Conservation (phyloP, 2,888 invertebrate species). For the Apeira syringaria region DNA sequence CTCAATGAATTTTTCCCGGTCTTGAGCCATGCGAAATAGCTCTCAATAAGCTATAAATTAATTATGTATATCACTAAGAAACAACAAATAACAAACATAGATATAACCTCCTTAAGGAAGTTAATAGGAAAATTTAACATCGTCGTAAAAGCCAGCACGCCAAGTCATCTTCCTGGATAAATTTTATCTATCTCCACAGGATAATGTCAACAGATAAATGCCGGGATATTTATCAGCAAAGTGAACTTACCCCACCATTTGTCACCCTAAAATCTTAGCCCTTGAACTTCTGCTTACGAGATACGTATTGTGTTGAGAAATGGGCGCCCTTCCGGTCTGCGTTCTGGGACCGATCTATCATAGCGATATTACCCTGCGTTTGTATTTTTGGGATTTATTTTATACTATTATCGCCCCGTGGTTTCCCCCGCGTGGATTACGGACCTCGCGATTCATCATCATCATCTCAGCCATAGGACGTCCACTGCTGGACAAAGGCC, state of each 20-base stretch:
- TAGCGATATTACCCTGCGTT: background rate
- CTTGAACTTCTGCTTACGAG: constrained; percentile 15
- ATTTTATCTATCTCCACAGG: constrained; percentile 3
- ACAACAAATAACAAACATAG: too few species aligned
- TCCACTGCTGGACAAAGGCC: too few species aligned
- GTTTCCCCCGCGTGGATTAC: too few species aligned
- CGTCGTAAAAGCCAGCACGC: background rate
- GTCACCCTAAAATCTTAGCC: constrained; percentile 16
- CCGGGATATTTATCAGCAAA: constrained; percentile 6
- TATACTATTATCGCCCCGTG: too few species aligned
- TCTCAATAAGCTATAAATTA: too few species aligned
- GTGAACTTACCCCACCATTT: constrained; percentile 13
- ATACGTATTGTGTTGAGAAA: constrained; percentile 15
- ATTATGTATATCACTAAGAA: too few species aligned
- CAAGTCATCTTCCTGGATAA: constrained; percentile 4
- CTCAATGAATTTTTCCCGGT: too few species aligned
- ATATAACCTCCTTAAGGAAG: too few species aligned
- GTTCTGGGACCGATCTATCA: constrained; percentile 11
- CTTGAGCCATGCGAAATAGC: too few species aligned
- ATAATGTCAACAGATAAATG: constrained; percentile 13
- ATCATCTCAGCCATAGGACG: too few species aligned
- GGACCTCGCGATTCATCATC: too few species aligned
- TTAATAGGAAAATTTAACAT: too few species aligned
- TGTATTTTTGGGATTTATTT: background rate
- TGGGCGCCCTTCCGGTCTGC: constrained; percentile 6